Evolutionary conservation across 1,140 invertebrate genomes (phyloP), one percentile per base, ranked within the genome.

Genomic region (Lordiphosa clarofinis): DNA sequence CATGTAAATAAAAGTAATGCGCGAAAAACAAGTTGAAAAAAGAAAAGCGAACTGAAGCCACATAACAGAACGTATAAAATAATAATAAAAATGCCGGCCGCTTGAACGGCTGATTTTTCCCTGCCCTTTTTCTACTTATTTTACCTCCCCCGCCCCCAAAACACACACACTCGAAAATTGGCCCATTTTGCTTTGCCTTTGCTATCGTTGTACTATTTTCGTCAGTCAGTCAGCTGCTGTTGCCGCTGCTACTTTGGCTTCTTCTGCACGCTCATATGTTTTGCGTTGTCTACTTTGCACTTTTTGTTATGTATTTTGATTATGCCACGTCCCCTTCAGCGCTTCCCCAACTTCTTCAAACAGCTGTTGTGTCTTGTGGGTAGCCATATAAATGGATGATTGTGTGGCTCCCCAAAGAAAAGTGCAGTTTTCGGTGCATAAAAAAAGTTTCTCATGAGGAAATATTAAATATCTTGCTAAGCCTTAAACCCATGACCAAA

Each of bases 21-120:
- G 66, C 72, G 50, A 72, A 74, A 74, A 57, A 67, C 68, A 56
- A 59, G 48, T 39, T 40, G 56, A 46, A 9, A 50, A 54, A 21
- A 37, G 40, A 33, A 64, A 81, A 66, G 53, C 58, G 46, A 72
- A 53, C 73, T 74, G 76, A 76, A 35, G 64, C 64, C 64, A 81
- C 76, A 69, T 69, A 61, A 61, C 64, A 76, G 82, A 81, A 84
- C 72, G 74, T 70, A 81, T 70, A 70, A 79, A 81, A 81, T 79
- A 79, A 81, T 81, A 82, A 82, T 82, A 82, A 82, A 82, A 82
- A 82, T 76, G 76, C 76, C 76, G 76, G 76, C 78, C 63, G 76
- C 76, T 64, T 72, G 47, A 49, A 81, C 78, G 76, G 72, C 78
- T 81, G 76, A 82, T 81, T 82, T 84, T 55, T 76, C 48, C 24